Base-by-base conservation (phyloP, 1,140 invertebrate species). In the Anastatus disparis region DNA sequence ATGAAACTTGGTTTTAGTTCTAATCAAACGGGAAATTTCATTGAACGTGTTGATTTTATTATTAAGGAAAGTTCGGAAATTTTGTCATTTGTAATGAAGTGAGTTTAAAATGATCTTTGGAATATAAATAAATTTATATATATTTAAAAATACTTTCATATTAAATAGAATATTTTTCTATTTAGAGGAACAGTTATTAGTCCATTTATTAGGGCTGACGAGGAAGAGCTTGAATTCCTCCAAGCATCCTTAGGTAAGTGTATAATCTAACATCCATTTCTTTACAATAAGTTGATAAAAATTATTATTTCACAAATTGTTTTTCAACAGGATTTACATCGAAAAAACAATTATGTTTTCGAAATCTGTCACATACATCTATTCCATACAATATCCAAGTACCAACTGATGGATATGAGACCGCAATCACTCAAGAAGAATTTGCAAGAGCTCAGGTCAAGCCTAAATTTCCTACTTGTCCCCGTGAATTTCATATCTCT, bases 191-290 rank as follows among this genome's bases (percentile, higher is more conserved):
- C 72, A 29, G 76, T 87, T 0, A 58, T 86, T 15, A 84, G 78
- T 64, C 87, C 87, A 8, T 74, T 76, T 8, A 71, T 88, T n/a
- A 77, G 79, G 61, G 84, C 86, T 31, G 77, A 86, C 27, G 74
- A 76, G 6, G 70, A 72, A 0, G 65, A 70, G 22, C 46, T 88
- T 0, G 74, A 86, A 71, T 85, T 88, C 68, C 83, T 79, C 6
- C 56, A 62, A 6, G 75, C 82, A 13, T 70, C 85, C 1, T 68
- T 87, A 48, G 83, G 85, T 82, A 71, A 38, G 53, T 44, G n/a
- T n/a, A n/a, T n/a, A n/a, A n/a, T n/a, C n/a, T n/a, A n/a, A n/a
- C n/a, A n/a, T n/a, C n/a, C n/a, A n/a, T n/a, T n/a, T n/a, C n/a
- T n/a, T n/a, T n/a, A n/a, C n/a, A n/a, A n/a, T n/a, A n/a, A 22